phyloP scores from a whole-genome alignment of 2,888 invertebrate species.

The Deilephila elpenor region DNA sequence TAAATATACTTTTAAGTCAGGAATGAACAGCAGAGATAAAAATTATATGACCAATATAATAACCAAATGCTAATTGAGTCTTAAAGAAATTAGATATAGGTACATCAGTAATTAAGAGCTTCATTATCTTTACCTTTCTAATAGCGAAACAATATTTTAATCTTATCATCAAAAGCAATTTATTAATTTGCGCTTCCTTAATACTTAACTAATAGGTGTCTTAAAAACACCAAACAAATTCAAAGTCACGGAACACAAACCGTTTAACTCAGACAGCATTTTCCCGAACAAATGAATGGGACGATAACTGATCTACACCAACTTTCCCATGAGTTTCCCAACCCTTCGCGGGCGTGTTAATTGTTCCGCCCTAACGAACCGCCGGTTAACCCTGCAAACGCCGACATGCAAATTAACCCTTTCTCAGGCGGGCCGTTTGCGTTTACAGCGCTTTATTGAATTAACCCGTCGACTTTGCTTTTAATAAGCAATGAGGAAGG shows the following conservation, averaged over 20 bases:
- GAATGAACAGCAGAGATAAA: no score
- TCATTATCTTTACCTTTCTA: no score
- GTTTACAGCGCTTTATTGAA: slow-evolving; percentile 82
- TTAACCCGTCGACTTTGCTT: slow-evolving; percentile 68
- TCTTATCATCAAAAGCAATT: not conserved
- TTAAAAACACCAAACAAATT: not conserved
- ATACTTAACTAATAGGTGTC: no score
- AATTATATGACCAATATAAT: no score
- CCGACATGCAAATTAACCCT: slow-evolving; percentile 84
- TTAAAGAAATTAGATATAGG: no score
- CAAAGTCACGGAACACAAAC: not conserved
- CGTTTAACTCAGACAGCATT: slow-evolving; percentile 2
- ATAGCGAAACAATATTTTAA: no score
- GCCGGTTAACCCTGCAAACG: slow-evolving; percentile 79
- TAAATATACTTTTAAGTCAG: no score
- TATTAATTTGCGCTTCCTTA: no score
- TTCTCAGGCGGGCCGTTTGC: slow-evolving; percentile 75
- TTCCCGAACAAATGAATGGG: slow-evolving; percentile 8
- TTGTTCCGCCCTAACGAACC: slow-evolving; percentile 81
- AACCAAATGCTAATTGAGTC: no score
- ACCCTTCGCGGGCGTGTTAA: slow-evolving; percentile 67
- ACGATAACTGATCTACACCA: slow-evolving; percentile 70
- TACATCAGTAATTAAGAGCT: no score
- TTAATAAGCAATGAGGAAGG: slow-evolving; percentile 71
- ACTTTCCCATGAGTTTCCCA: slow-evolving; percentile 78